Evolutionary conservation across 2,797 vertebrate genomes (phyloP), one percentile per base, ranked within the genome.

Genomic region (Eurystomus glaucurus): DNA sequence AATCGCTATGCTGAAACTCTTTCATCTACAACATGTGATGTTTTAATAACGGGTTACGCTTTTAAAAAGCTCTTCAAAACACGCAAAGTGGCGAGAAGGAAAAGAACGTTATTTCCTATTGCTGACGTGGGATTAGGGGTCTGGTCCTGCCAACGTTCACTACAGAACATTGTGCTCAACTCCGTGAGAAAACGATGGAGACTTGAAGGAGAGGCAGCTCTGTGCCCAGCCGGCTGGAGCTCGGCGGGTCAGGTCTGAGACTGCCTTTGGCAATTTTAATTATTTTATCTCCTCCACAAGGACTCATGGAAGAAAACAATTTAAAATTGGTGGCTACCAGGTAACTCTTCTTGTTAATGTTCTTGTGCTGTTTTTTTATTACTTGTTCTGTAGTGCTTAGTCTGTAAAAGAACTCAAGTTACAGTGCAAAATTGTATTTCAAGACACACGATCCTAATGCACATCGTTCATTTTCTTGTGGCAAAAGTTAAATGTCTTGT

Each of bases 361-460:
- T 78, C 83, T 88, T 85, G 78, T 88, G 82, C 55, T 95, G 2
- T 62, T 94, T 57, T 57, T 65, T 62, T 83, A 51, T 14, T 69
- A 52, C 69, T 83, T 84, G 68, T 91, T 79, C 97, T 96, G 96
- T 97, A 98, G 97, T 97, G 91, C 97, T 78, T 57, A 94, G 75
- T 96, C 93, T 74, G 89, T 70, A 61, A 39, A 72, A 84, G 75
- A 94, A 97, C 66, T 74, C 82, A 91, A 92, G 92, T 96, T 91
- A 96, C 96, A 98, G 98, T 98, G 97, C 97, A 98, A 98, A 97
- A 96, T 95, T 72, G 46, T 75, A 94, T 90, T 93, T 98, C 96
- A 97, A 98, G 97, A 97, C 93, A 96, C 39, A 48, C 8, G 87
- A 94, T 28, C 83, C 95, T 96, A 96, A 97, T 64, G 93, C 94